These are phyloP conservation scores for Myanophis thanlyinensis DNA, from an alignment of 2,113 vertebrate genomes.

Conservation along the genomic window DNA sequence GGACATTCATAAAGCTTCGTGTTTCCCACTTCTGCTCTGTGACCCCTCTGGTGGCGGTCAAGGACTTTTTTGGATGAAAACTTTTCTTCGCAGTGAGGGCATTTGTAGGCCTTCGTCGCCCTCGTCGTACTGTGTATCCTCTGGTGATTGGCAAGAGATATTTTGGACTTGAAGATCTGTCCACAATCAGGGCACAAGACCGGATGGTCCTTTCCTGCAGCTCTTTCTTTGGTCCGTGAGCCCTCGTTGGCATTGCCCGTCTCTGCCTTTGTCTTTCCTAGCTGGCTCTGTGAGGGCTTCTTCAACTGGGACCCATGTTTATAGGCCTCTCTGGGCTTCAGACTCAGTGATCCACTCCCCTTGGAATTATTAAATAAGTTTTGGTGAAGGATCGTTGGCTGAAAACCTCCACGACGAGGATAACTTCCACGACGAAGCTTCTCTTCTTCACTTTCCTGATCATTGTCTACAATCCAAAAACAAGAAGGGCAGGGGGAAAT, in stretches of 20 bases:
- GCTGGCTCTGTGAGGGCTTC: background rate
- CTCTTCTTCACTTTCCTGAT: slow-evolving; percentile 7
- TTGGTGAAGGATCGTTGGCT: background rate
- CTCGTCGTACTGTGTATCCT: background rate
- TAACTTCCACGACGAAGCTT: background rate
- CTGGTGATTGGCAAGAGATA: slow-evolving; percentile 10
- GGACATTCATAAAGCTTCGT: background rate
- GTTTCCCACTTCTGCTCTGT: background rate
- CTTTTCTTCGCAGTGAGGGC: background rate
- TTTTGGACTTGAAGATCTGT: background rate
- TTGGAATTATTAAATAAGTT: background rate
- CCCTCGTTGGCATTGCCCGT: background rate
- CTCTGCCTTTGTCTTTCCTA: background rate
- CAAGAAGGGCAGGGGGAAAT: background rate
- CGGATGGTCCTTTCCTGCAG: background rate
- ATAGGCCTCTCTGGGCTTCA: background rate
- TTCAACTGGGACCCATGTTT: background rate
- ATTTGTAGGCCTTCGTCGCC: background rate
- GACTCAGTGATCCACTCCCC: background rate
- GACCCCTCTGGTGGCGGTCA: background rate
- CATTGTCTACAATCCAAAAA: background rate
- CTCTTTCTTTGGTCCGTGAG: background rate
- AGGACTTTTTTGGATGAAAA: background rate
- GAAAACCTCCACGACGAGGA: background rate
- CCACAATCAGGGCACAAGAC: background rate